Conservation (phyloP, 1,140 invertebrate species). For the Caenorhabditis brenneri region DNA sequence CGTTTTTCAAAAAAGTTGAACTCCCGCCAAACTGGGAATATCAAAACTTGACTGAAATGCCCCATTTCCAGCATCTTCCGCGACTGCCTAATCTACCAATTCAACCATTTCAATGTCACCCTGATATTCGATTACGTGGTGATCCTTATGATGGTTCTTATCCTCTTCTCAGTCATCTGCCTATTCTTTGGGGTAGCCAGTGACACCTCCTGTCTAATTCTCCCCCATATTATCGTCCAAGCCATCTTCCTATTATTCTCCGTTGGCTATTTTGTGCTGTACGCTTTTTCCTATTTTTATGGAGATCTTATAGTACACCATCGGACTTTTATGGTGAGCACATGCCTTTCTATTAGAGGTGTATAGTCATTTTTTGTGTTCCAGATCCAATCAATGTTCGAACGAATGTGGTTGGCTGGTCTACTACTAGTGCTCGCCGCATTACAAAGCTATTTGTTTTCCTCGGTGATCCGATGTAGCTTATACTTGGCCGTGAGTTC, state of each 20-base stretch:
- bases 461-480: conserved; percentile 65
- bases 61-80: conserved; percentile 45
- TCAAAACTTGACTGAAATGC: too few species aligned
- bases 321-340: conserved; percentile 56
- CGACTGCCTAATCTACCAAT: conserved; percentile 65
- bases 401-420: conserved; percentile 66
- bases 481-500: conserved; percentile 63
- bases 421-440: conserved; percentile 63
- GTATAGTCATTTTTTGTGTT: too few species aligned
- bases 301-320: conserved; percentile 66
- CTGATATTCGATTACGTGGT: conserved; percentile 67
- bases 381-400: conserved; percentile 65
- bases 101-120: conserved; percentile 67
- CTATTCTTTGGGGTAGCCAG: conserved; percentile 61
- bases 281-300: conserved; percentile 67
- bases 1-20: too few species aligned
- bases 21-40: too few species aligned
- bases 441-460: conserved; percentile 67
- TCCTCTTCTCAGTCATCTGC: conserved; percentile 59
- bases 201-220: conserved; percentile 57
- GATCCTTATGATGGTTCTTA: conserved; percentile 59
- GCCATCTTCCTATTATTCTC: conserved; percentile 62
- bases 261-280: conserved; percentile 64
- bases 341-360: neutral
- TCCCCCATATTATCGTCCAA: conserved; percentile 66